Percentiles rank a stretch among this genome's conserved stretches.
These are phyloP conservation scores for Ailurus styani DNA, from an alignment of 2,113 vertebrate genomes.

Conservation along the genomic window DNA sequence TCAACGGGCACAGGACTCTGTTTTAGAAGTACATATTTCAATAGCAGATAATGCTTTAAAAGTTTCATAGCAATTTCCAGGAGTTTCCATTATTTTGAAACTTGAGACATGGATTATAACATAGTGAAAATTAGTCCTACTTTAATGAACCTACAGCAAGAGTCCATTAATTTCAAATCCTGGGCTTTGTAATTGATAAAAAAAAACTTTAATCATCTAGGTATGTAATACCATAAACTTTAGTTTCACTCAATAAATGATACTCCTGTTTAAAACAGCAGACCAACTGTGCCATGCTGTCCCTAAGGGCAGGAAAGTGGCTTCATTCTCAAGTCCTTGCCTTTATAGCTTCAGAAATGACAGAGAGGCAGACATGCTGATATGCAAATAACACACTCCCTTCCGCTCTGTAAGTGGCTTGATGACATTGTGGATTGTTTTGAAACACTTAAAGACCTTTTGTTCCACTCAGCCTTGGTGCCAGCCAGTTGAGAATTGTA, in stretches of 20 bases:
- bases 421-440: neutral
- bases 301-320: neutral
- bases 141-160: conserved; percentile 54
- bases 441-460: neutral
- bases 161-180: conserved; percentile 54
- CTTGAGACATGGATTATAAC: conserved; percentile 53
- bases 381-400: neutral
- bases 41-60: conserved; percentile 22
- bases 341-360: neutral
- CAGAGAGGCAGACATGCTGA: neutral
- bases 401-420: neutral
- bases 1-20: neutral
- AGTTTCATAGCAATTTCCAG: conserved; percentile 51
- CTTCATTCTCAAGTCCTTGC: neutral
- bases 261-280: neutral
- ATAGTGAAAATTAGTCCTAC: conserved; percentile 32
- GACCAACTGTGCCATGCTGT: neutral
- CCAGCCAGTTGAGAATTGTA: neutral
- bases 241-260: conserved; percentile 31
- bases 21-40: conserved; percentile 24
- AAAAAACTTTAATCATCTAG: neutral
- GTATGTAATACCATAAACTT: neutral
- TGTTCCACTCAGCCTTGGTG: neutral
- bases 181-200: conserved; percentile 28
- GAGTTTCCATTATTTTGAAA: conserved; percentile 60